Conservation (phyloP, 2,797 vertebrate species). For the Parambassis ranga region DNA sequence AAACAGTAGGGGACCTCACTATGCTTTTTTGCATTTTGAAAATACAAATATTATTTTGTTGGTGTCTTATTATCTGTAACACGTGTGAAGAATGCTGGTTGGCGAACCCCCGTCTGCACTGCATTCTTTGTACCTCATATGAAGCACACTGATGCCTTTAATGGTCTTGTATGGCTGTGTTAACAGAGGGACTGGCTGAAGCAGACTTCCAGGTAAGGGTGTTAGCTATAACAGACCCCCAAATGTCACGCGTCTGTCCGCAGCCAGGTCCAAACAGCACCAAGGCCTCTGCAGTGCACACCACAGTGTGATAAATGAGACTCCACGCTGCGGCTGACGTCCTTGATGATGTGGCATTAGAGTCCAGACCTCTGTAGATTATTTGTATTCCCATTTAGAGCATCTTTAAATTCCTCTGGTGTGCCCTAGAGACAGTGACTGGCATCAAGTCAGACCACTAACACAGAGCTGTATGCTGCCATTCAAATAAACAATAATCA, state of each 20-base stretch:
- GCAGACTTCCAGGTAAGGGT: neutral
- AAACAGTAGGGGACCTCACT: too few relatives aligned
- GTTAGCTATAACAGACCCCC: neutral
- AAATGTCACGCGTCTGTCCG: neutral
- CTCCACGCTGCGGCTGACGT: neutral
- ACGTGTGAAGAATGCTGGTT: too few relatives aligned
- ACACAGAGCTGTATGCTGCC: slow-evolving; percentile 34
- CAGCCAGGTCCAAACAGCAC: neutral
- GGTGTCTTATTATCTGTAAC: too few relatives aligned
- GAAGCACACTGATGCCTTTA: neutral
- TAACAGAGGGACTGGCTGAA: neutral
- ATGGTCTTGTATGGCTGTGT: neutral
- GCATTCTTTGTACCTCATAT: neutral
- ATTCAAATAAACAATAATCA: slow-evolving; percentile 67
- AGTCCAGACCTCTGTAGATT: slow-evolving; percentile 39
- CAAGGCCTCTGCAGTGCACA: neutral
- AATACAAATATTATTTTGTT: too few relatives aligned
- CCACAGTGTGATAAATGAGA: neutral
- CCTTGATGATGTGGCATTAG: slow-evolving; percentile 49
- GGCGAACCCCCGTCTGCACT: too few relatives aligned
- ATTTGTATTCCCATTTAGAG: slow-evolving; percentile 56
- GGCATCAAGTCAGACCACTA: slow-evolving; percentile 48
- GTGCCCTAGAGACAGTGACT: slow-evolving; percentile 27
- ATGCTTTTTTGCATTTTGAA: too few relatives aligned
- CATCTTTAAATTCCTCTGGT: slow-evolving; percentile 32